Conservation (phyloP, 1,140 invertebrate genomes). For the Batillaria attramentaria region DNA sequence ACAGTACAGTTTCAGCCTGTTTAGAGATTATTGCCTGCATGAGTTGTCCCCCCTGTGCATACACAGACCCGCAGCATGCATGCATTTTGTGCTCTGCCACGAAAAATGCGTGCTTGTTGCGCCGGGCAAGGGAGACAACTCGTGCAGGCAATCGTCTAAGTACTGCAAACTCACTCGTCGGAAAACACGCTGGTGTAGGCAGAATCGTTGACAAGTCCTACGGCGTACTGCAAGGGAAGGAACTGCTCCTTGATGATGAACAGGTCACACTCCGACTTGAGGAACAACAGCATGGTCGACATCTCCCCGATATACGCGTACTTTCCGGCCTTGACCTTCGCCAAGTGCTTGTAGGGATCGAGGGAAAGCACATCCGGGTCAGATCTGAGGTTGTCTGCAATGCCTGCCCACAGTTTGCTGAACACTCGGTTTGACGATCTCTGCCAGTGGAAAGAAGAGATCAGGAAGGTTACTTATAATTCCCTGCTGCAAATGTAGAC, state of each 20-base stretch:
- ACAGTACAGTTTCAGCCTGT: too few species aligned
- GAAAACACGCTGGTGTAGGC: constrained; percentile 49
- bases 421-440: too few species aligned
- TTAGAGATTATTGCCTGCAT: too few species aligned
- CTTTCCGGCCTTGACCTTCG: constrained; percentile 43
- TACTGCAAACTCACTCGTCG: constrained; percentile 49
- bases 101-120: too few species aligned
- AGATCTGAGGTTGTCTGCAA: constrained; percentile 37
- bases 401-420: constrained; percentile 44
- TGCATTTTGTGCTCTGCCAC: too few species aligned
- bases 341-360: constrained; percentile 37
- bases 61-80: too few species aligned
- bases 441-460: too few species aligned
- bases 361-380: constrained; percentile 43
- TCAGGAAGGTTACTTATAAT: too few species aligned
- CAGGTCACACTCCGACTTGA: constrained; percentile 47
- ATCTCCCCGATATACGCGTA: constrained; percentile 55
- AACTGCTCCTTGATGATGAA: constrained; percentile 53
- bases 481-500: too few species aligned
- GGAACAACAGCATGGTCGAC: constrained; percentile 42
- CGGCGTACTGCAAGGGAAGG: constrained; percentile 48
- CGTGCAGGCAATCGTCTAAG: too few species aligned
- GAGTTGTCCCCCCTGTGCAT: too few species aligned
- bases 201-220: constrained; percentile 55
- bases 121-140: too few species aligned